These are phyloP conservation scores for Drosophila nigrodunni DNA, from an alignment of 1,140 invertebrate genomes.

Conservation along the genomic window DNA sequence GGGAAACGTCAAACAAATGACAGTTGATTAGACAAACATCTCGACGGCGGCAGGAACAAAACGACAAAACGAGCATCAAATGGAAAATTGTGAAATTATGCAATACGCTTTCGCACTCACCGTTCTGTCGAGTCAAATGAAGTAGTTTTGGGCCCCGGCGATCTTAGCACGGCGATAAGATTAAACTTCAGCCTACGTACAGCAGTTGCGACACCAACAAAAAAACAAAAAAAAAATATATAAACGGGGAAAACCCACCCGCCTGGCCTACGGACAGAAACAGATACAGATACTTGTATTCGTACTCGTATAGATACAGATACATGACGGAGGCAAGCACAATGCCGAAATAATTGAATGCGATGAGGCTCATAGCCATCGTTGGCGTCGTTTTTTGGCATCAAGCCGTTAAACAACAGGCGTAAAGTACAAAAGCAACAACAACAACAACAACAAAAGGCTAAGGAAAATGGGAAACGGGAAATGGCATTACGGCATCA, in stretches of 20 bases:
- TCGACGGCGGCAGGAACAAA: conserved; percentile 61
- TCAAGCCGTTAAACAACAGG: conserved; percentile 82
- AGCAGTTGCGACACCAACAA: conserved; percentile 43
- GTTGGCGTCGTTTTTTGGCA: conserved; percentile 75
- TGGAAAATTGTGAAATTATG: conserved; percentile 85
- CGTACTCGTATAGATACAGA: conserved; percentile 34
- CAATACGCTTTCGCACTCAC: conserved; percentile 78
- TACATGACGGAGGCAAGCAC: conserved; percentile 50
- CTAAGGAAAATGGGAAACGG: conserved; percentile 20
- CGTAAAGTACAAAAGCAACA: conserved; percentile 61
- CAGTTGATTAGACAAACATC: conserved; percentile 85
- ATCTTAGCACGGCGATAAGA: conserved; percentile 76
- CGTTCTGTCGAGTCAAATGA: conserved; percentile 66
- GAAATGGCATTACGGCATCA: conserved; percentile 18
- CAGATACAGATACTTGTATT: conserved; percentile 6
- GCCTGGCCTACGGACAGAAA: conserved; percentile 11
- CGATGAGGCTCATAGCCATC: conserved; percentile 78
- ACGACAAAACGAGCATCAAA: conserved; percentile 81
- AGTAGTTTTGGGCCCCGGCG: conserved; percentile 75
- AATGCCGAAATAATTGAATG: conserved; percentile 83
- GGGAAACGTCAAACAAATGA: conserved; percentile 85
- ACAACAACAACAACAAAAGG: conserved; percentile 27
- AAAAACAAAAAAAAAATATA: conserved; percentile 31
- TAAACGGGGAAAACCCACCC: conserved; percentile 14
- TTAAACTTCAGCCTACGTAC: conserved; percentile 74